Conservation (phyloP, 1,140 invertebrate species). For the Bilobella aurantiaca region DNA sequence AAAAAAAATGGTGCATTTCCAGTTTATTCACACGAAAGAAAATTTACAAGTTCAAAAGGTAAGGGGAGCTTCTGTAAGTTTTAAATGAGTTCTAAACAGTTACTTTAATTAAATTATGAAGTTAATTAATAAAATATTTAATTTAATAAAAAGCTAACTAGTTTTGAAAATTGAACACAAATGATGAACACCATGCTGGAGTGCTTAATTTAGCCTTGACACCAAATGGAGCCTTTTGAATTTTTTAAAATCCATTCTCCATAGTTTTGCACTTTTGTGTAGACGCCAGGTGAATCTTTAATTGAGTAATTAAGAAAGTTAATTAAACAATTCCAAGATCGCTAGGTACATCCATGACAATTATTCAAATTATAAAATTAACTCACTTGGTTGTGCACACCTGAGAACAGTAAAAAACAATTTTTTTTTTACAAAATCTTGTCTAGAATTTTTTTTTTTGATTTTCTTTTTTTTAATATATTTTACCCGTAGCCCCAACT, state of each 20-base stretch:
- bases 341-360: too few species aligned
- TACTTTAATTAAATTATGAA: too few species aligned
- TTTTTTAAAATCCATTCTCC: conserved; percentile 38
- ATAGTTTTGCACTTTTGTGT: conserved; percentile 37
- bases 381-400: neutral
- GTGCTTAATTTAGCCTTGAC: conserved; percentile 12
- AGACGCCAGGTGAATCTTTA: conserved; percentile 37
- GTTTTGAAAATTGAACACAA: conserved; percentile 2
- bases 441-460: too few species aligned
- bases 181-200: neutral
- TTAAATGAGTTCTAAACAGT: neutral
- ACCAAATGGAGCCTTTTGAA: conserved; percentile 35
- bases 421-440: too few species aligned
- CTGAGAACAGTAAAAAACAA: neutral
- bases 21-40: neutral
- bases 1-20: too few species aligned
- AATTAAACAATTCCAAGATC: too few species aligned
- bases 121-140: neutral
- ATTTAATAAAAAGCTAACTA: neutral
- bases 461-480: too few species aligned
- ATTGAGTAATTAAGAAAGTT: neutral
- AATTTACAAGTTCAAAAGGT: neutral
- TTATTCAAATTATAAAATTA: neutral
- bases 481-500: conserved; percentile 11
- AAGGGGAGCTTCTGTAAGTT: too few species aligned